Percentiles rank a stretch among this genome's conserved stretches.
Evolutionary conservation across 1,140 invertebrate species (phyloP).

Genomic region (Tetramorium simillimum): DNA sequence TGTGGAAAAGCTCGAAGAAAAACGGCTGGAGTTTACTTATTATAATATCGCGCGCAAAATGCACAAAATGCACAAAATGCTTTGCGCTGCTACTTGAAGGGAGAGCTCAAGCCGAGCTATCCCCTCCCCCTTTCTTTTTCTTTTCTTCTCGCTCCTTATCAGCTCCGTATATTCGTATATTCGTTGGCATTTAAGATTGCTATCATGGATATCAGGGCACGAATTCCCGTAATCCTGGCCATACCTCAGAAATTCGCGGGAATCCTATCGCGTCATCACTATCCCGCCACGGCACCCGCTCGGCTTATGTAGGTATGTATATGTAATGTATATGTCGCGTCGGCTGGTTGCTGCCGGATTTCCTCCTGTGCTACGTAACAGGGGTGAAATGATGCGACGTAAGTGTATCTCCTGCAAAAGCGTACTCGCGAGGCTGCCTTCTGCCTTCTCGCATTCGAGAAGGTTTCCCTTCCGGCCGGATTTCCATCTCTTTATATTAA

Average conservation of each 20-base stretch:
- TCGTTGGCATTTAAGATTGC: constrained; percentile 19
- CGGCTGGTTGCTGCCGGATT: not conserved
- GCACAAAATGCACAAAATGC: too few species aligned
- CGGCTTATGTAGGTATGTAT: not conserved
- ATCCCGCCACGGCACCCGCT: not conserved
- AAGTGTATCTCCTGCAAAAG: too few species aligned
- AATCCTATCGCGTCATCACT: constrained; percentile 51
- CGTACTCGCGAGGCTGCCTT: constrained; percentile 22
- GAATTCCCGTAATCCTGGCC: constrained; percentile 61
- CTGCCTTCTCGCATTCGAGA: not conserved
- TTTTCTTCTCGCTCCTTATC: not conserved
- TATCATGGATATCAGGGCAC: constrained; percentile 51
- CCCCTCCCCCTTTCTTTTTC: too few species aligned
- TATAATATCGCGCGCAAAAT: not conserved
- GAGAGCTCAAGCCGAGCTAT: too few species aligned
- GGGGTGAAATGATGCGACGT: constrained; percentile 20
- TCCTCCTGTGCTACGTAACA: constrained; percentile 2
- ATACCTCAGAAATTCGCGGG: constrained; percentile 64
- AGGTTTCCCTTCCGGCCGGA: not conserved
- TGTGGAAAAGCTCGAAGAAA: constrained; percentile 24
- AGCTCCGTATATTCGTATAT: not conserved
- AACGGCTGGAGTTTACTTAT: not conserved
- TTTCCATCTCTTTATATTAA: constrained; percentile 41
- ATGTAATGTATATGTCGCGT: not conserved
- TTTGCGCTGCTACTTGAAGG: not conserved